These are phyloP conservation scores for Steinernema scapterisci DNA, from an alignment of 2,888 invertebrate genomes.

Conservation along the genomic window DNA sequence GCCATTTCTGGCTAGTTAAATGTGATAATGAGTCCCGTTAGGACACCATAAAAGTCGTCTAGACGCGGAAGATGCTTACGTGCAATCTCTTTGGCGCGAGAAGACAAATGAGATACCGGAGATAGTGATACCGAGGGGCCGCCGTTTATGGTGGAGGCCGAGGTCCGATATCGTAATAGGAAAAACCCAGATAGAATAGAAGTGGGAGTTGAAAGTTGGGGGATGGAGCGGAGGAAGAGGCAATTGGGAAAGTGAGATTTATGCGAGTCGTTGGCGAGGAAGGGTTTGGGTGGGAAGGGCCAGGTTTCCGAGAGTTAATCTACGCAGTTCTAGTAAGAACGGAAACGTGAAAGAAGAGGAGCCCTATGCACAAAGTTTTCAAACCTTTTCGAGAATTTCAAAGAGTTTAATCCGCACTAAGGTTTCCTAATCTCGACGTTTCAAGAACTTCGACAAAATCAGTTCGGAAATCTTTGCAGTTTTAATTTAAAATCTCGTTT, in stretches of 20 bases:
- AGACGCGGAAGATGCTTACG: neutral
- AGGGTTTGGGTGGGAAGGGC: neutral
- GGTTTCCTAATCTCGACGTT: slow-evolving; percentile 4
- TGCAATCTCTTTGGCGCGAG: neutral
- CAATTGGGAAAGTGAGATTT: neutral
- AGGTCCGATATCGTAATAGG: neutral
- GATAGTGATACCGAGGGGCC: neutral
- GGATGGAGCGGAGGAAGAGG: neutral
- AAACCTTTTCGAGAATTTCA: neutral
- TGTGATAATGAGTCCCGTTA: neutral
- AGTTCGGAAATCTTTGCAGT: neutral
- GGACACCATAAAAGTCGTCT: neutral
- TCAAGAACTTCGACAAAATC: neutral
- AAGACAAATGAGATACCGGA: neutral
- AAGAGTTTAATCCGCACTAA: neutral
- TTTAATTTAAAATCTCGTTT: slow-evolving; percentile 1
- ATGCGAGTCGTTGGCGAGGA: neutral
- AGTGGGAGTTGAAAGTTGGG: neutral
- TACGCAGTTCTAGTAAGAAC: neutral
- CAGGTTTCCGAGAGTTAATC: neutral
- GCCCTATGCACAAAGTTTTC: no score
- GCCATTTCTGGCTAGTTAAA: neutral
- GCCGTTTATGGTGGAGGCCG: neutral
- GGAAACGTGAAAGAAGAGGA: neutral
- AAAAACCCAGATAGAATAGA: neutral